Evolutionary conservation across 2,888 invertebrate genomes (phyloP).

Genomic region (Chorisops tibialis): DNA sequence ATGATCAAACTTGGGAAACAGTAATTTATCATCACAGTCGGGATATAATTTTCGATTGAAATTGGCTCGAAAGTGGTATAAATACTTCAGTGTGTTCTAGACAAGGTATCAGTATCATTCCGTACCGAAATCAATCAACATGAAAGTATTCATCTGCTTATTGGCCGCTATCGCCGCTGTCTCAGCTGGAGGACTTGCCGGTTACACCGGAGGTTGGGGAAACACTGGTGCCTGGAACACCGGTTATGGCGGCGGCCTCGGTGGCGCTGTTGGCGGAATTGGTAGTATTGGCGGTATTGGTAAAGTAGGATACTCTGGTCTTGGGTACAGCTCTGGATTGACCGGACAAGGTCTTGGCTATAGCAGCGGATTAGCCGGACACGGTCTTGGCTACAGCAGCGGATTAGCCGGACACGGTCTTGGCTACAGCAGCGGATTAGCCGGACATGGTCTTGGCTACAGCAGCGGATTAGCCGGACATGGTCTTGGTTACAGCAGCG

Average conservation of each 20-base stretch:
- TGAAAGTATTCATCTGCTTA: neutral
- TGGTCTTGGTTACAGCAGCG: no score
- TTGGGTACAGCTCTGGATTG: neutral
- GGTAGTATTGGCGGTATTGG: neutral
- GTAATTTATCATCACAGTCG: no score
- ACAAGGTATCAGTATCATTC: conserved; percentile 5
- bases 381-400: no score
- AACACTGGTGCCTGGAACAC: neutral
- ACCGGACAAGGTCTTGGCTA: no score
- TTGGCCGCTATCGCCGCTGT: neutral
- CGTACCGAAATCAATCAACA: conserved; percentile 1
- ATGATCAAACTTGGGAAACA: no score
- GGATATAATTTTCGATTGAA: neutral
- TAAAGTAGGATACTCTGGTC: neutral
- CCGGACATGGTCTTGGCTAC: neutral
- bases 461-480: no score
- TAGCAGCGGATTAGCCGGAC: no score
- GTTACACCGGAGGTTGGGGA: neutral
- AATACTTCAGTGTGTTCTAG: neutral
- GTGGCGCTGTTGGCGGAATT: neutral
- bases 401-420: no score
- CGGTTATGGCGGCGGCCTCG: neutral
- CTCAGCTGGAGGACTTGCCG: neutral
- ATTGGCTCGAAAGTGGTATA: conserved; percentile 2
- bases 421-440: no score